phyloP scores from a whole-genome alignment of 2,888 invertebrate genomes.

The Melinaea menophilus region DNA sequence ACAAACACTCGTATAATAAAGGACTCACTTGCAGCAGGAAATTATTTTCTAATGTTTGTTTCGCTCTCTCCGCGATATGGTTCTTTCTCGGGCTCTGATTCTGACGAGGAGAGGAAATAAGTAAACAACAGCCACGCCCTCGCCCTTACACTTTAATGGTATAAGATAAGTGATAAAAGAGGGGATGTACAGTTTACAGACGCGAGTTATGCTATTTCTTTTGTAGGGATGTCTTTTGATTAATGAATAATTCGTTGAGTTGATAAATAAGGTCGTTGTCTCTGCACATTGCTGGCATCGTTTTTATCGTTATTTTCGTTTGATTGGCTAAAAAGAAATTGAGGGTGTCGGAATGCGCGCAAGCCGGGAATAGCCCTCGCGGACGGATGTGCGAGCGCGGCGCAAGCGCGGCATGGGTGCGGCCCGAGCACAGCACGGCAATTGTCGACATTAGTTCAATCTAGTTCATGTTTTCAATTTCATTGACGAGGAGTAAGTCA shows the following conservation, averaged over 20 bases:
- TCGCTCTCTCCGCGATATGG: constrained; percentile 75
- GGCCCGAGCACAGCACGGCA: constrained; percentile 7
- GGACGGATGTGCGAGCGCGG: constrained; percentile 63
- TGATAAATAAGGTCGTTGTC: constrained; percentile 35
- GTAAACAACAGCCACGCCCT: constrained; percentile 48
- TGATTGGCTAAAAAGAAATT: constrained; percentile 56
- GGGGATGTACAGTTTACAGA: background rate
- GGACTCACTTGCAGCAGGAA: constrained; percentile 76
- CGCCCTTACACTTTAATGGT: background rate
- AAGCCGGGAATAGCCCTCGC: constrained; percentile 62
- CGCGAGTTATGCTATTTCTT: constrained; percentile 1
- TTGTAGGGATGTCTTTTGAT: constrained; percentile 8
- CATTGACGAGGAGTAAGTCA: no score
- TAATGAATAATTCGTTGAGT: constrained; percentile 10
- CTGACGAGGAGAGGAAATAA: constrained; percentile 69
- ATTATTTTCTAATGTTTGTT: constrained; percentile 74
- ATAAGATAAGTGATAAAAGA: no score
- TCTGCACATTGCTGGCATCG: constrained; percentile 57
- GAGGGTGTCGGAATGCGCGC: constrained; percentile 62
- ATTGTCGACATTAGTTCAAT: no score
- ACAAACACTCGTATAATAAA: constrained; percentile 28
- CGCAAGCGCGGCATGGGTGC: constrained; percentile 40
- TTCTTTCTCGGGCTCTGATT: constrained; percentile 74
- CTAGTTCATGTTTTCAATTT: no score
- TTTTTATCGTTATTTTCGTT: constrained; percentile 57